Percentiles rank a stretch among this genome's conserved stretches.
Evolutionary conservation across 2,797 vertebrate species (phyloP).

Genomic region (Labeo calbasu): DNA sequence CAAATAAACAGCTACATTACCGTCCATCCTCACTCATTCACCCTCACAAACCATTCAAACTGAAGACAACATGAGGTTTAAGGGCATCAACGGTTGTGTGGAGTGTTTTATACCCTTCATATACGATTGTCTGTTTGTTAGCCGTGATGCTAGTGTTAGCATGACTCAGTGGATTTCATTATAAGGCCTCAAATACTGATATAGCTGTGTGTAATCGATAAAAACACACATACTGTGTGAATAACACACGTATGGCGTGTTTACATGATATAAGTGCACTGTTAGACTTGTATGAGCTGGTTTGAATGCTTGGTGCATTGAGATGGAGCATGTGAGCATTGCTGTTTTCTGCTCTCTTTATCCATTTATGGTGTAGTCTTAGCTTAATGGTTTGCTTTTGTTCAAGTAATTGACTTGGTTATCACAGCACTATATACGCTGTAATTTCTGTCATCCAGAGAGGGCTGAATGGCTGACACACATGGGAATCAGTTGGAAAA

Average conservation of each 20-base stretch:
- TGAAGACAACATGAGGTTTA: background rate
- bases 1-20: background rate
- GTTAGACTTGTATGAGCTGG: background rate
- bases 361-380: background rate
- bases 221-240: background rate
- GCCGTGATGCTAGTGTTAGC: constrained; percentile 65
- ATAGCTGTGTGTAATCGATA: background rate
- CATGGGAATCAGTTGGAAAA: constrained; percentile 4
- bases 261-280: background rate
- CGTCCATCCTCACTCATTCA: background rate
- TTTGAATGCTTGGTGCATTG: background rate
- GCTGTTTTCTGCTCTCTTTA: background rate
- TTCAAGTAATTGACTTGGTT: background rate
- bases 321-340: background rate
- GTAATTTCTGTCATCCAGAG: background rate
- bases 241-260: background rate
- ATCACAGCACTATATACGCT: background rate
- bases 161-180: constrained; percentile 82
- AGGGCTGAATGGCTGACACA: background rate
- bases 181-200: constrained; percentile 56
- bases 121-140: constrained; percentile 23
- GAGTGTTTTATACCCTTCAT: background rate
- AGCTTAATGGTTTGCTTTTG: background rate
- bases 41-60: background rate
- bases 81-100: background rate